phyloP scores from a whole-genome alignment of 2,113 vertebrate genomes.

The Limnothrissa miodon region DNA sequence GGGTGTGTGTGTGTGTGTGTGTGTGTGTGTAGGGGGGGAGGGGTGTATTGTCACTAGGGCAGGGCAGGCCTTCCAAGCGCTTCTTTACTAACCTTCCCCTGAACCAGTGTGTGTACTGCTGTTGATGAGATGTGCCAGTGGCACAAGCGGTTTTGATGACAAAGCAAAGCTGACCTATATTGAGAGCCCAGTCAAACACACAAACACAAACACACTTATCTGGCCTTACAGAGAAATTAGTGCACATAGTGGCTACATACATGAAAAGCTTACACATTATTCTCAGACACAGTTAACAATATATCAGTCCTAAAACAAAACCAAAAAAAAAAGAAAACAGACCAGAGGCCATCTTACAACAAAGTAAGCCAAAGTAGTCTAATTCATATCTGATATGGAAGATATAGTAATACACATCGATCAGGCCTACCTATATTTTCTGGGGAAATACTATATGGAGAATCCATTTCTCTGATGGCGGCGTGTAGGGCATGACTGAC shows the following conservation, averaged over 20 bases:
- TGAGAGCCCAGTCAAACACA: not conserved
- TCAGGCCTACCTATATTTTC: constrained; percentile 41
- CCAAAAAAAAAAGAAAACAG: constrained; percentile 5
- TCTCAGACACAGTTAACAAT: not conserved
- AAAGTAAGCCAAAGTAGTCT: not conserved
- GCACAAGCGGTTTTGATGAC: constrained; percentile 53
- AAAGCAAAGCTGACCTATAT: constrained; percentile 16
- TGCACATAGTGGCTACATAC: not conserved
- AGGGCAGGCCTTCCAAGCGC: constrained; percentile 53
- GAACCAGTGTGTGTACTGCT: constrained; percentile 54
- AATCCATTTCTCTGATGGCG: constrained; percentile 57
- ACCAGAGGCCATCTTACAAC: not conserved
- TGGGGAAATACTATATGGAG: constrained; percentile 51
- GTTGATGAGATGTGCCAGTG: constrained; percentile 70
- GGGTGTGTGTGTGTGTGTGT: too few species aligned
- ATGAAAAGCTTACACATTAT: not conserved
- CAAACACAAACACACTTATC: not conserved
- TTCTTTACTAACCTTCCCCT: constrained; percentile 56
- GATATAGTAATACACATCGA: not conserved
- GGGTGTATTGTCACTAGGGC: constrained; percentile 62
- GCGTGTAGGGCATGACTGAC: constrained; percentile 58
- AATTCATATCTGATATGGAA: not conserved
- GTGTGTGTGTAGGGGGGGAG: too few species aligned
- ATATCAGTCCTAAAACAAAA: not conserved
- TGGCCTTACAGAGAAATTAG: not conserved